A percentile compares a stretch with the other conserved stretches of the same genome.
Conservation (phyloP, 2,797 vertebrate genomes). For the Falco columbarius region DNA sequence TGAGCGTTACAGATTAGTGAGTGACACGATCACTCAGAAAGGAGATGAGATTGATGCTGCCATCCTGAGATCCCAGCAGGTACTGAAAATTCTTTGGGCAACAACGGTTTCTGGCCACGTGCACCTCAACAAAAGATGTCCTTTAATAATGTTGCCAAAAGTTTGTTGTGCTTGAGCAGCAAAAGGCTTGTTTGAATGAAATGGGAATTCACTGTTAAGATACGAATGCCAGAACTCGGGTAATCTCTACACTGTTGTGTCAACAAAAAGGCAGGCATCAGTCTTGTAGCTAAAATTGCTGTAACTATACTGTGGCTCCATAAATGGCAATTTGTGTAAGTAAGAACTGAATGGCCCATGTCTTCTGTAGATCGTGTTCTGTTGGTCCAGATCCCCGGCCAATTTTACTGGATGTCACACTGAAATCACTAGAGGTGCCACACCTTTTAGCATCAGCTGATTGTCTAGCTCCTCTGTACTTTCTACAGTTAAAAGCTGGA, state of each 20-base stretch:
- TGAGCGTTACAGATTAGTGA: constrained; percentile 86
- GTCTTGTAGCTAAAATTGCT: background rate
- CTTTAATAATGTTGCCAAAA: background rate
- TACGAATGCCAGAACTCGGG: background rate
- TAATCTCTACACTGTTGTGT: constrained; percentile 24
- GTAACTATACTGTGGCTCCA: background rate
- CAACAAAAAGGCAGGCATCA: background rate
- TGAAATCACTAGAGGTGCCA: background rate
- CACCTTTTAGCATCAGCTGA: background rate
- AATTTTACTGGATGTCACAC: background rate
- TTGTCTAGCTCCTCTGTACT: background rate
- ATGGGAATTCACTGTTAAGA: background rate
- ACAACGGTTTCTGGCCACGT: background rate
- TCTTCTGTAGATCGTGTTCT: background rate
- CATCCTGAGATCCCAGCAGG: constrained; percentile 92
- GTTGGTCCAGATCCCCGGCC: background rate
- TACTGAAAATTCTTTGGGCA: constrained; percentile 76
- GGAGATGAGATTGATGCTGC: constrained; percentile 91
- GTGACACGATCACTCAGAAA: constrained; percentile 84
- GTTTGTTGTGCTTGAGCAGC: background rate
- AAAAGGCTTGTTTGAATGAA: constrained; percentile 34
- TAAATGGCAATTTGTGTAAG: background rate
- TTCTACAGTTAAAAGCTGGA: background rate
- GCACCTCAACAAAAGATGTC: background rate
- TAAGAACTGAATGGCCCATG: background rate